These are phyloP conservation scores for Pristionchus entomophagus DNA, from an alignment of 2,888 invertebrate genomes.

Conservation along the genomic window DNA sequence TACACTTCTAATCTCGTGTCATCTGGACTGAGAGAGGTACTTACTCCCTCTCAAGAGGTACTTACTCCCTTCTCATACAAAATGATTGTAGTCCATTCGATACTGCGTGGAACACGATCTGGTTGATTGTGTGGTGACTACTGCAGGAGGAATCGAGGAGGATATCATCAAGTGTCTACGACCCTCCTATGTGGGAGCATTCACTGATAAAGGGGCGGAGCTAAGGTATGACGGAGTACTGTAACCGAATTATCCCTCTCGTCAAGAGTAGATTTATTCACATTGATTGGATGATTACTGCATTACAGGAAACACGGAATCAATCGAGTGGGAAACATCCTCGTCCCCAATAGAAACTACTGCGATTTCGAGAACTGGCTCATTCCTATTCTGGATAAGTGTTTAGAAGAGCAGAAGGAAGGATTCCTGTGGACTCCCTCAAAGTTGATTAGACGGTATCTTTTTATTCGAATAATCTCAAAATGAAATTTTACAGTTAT, in stretches of 20 bases:
- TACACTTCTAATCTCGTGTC: slow-evolving; percentile 98
- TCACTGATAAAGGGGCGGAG: slow-evolving; percentile 65
- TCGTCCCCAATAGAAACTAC: slow-evolving; percentile 98
- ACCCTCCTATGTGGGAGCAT: slow-evolving; percentile 88
- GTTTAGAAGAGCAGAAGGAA: slow-evolving; percentile 87
- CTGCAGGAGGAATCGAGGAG: slow-evolving; percentile 98
- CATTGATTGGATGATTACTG: neutral
- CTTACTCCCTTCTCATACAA: too few relatives aligned
- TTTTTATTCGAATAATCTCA: neutral
- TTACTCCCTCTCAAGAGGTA: too few relatives aligned
- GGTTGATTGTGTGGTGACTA: slow-evolving; percentile 96
- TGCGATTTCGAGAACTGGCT: slow-evolving; percentile 96
- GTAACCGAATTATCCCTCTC: neutral
- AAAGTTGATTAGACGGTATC: slow-evolving; percentile 82
- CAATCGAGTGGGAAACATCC: slow-evolving; percentile 91
- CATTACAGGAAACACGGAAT: slow-evolving; percentile 82
- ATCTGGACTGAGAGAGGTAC: slow-evolving; percentile 88
- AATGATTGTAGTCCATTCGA: slow-evolving; percentile 84
- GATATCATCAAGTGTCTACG: slow-evolving; percentile 98
- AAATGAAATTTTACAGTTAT: neutral
- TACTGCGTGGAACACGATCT: slow-evolving; percentile 85
- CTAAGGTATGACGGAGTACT: slow-evolving; percentile 81
- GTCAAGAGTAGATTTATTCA: neutral
- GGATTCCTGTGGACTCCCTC: slow-evolving; percentile 90
- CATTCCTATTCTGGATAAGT: slow-evolving; percentile 90